Conservation (phyloP, 2,888 invertebrate genomes). For the Sesia bembeciformis region DNA sequence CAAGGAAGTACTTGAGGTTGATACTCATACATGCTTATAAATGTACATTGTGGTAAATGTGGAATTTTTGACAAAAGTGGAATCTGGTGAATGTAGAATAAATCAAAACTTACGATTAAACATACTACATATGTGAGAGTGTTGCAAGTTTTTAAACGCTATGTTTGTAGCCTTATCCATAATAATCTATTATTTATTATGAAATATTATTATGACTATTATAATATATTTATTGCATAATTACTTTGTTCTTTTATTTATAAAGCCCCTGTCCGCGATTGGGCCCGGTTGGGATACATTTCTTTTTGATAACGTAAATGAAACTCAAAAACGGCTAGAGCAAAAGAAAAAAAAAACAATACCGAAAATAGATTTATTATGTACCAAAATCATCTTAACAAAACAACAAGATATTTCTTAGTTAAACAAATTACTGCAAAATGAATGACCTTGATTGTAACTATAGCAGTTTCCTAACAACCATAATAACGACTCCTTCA, state of each 20-base stretch:
- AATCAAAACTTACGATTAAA: background rate
- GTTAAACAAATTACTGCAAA: conserved; percentile 19
- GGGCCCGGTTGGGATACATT: too few species aligned
- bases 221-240: conserved; percentile 65
- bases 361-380: background rate
- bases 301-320: background rate
- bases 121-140: conserved; percentile 42
- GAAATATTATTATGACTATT: conserved; percentile 49
- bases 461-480: conserved; percentile 47
- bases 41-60: too few species aligned
- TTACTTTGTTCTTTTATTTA: conserved; percentile 16
- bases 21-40: too few species aligned
- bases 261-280: too few species aligned
- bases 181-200: conserved; percentile 50
- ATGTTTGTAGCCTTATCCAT: conserved; percentile 64
- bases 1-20: too few species aligned
- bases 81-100: too few species aligned
- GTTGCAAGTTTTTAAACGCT: conserved; percentile 41
- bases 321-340: background rate
- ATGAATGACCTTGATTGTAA: conserved; percentile 18
- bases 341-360: background rate
- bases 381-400: too few species aligned
- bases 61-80: too few species aligned
- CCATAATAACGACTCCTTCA: conserved; percentile 33
- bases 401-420: conserved; percentile 1